Evolutionary conservation across 2,113 vertebrate genomes (phyloP), one percentile per base, ranked within the genome.

Genomic region (Cyprinodon tularosa): DNA sequence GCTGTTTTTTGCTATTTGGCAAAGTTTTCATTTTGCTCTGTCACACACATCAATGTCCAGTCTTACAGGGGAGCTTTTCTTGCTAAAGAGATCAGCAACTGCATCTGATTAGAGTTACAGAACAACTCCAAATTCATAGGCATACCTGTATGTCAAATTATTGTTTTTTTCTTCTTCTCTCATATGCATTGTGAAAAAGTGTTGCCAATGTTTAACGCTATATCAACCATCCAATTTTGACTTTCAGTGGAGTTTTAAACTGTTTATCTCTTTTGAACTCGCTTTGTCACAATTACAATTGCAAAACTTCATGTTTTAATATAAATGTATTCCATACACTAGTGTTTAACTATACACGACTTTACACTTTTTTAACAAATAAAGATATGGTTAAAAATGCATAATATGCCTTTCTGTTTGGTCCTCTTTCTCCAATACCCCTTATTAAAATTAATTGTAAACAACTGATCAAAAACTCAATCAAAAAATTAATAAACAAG

Each of bases 71-170:
- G 60, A 62, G 70, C 72, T 81, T 64, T 66, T 74, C 75, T 80
- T 76, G 61, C 22, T 66, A 22, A 70, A 82, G 66, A 61, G 78
- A 77, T 70, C 76, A 78, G 86, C 76, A 69, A 67, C 78, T 50
- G 37, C 72, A 80, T 90, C 90, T 88, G 86, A 91, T 87, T 53
- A 89, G 86, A 90, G 69, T 92, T 88, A 83, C 87, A 76, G 86
- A 81, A 10, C 63, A 67, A 82, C 57, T 82, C 78, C 39, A 86
- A 90, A 88, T 62, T 89, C 85, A 90, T 60, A 74, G 50, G 1
- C 71, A 84, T 83, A 85, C 69, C 71, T 66, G n/a, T 37, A 82
- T 75, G 80, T 81, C 87, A 81, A 66, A 80, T 44, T 72, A 83
- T 83, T 86, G 78, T 81, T 83, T 72, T 84, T 74, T 82, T 71